Evolutionary conservation across 1,140 invertebrate species (phyloP), one percentile per base, ranked within the genome.

Genomic region (Drosophila insularis): DNA sequence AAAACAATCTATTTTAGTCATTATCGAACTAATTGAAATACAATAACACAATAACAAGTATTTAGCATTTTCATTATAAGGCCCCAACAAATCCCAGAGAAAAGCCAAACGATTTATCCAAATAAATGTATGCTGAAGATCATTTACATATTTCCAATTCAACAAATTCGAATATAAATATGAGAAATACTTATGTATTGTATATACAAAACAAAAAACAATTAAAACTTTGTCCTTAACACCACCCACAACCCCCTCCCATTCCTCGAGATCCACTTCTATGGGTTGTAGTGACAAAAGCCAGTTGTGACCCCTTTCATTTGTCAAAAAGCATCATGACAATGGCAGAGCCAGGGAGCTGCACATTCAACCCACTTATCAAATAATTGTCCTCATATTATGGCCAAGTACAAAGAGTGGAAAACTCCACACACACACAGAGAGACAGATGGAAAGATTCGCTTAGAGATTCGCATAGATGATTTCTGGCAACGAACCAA

Each of bases 331-430:
- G 63, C 67, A 68, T 69, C 72, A 73, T 68, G 61, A 73, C 69
- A 64, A 80, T 68, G 78, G 46, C 67, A 67, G 67, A 67, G 67
- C 62, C 46, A 53, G 43, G n/a, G 56, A 21, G 56, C 69, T 75
- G 81, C 71, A 70, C 69, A 68, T 72, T 87, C 84, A 74, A 55
- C 59, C 84, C 84, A 89, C 84, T 84, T 89, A 89, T 89, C 84
- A 89, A 89, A 89, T 89, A 84, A 89, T 89, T 89, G 85, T 87
- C 84, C 84, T 84, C 84, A 89, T 80, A 87, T 87, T 80, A 89
- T 80, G 68, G 68, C 74, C 59, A 60, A 62, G 65, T 77, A 74
- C 79, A 68, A 79, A 82, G 60, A 61, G 63, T 35, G 17, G 62
- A 40, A 61, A 39, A 39, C 32, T 63, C 10, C 31, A 32, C 43